Percentiles rank a stretch among this genome's conserved stretches.
Evolutionary conservation across 2,113 vertebrate species (phyloP).

Genomic region (Nesoenas mayeri): DNA sequence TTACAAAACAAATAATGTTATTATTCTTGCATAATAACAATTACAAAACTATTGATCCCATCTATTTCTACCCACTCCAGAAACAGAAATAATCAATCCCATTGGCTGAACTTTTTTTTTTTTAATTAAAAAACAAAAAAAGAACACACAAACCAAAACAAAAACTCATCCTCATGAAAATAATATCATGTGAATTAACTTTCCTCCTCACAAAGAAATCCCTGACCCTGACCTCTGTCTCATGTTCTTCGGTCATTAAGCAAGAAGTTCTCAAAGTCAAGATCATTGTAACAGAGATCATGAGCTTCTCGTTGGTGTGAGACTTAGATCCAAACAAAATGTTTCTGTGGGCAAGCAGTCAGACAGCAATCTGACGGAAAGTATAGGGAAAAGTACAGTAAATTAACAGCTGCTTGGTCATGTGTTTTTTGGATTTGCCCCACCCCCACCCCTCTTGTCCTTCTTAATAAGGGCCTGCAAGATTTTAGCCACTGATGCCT

Average conservation of each 20-base stretch:
- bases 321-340: neutral
- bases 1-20: neutral
- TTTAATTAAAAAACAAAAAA: too few species aligned
- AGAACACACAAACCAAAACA: neutral
- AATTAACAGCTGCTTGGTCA: neutral
- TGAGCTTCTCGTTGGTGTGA: neutral
- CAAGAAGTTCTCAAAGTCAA: neutral
- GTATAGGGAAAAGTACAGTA: neutral
- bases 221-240: neutral
- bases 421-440: too few species aligned
- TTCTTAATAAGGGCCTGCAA: neutral
- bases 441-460: neutral
- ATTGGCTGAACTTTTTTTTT: neutral
- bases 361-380: neutral
- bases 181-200: neutral
- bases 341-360: neutral
- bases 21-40: neutral
- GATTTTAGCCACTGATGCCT: neutral
- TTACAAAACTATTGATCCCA: neutral
- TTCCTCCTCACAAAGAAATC: neutral
- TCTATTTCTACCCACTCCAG: neutral
- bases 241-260: neutral
- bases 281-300: neutral
- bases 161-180: neutral
- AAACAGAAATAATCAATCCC: neutral